phyloP scores from a whole-genome alignment of 2,888 invertebrate species.

The Notodonta ziczac region DNA sequence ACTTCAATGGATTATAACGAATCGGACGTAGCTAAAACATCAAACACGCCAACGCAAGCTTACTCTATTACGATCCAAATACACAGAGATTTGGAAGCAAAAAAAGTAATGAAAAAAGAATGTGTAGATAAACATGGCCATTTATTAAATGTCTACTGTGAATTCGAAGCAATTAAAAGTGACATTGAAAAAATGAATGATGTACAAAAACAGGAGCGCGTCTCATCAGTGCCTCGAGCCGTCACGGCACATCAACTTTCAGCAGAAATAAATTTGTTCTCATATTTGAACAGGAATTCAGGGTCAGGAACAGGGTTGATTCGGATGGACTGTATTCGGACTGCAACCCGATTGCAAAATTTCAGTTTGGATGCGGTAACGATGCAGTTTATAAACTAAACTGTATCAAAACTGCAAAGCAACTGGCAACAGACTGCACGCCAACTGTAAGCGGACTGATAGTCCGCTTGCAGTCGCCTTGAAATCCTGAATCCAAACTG shows the following conservation, averaged over 20 bases:
- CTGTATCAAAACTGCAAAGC: too few species aligned
- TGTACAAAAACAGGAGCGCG: conserved; percentile 44
- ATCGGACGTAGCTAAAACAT: conserved; percentile 24
- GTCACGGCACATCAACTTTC: conserved; percentile 57
- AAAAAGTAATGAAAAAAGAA: neutral
- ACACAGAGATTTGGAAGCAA: neutral
- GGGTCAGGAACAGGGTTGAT: too few species aligned
- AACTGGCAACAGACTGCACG: too few species aligned
- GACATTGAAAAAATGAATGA: conserved; percentile 61
- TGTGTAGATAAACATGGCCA: conserved; percentile 1
- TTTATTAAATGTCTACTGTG: conserved; percentile 20
- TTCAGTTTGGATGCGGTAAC: too few species aligned
- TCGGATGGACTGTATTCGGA: too few species aligned
- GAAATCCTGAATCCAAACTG: too few species aligned
- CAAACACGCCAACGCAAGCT: conserved; percentile 7
- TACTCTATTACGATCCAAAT: conserved; percentile 16
- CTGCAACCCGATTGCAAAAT: too few species aligned
- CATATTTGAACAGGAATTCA: conserved; percentile 24
- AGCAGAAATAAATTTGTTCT: conserved; percentile 54
- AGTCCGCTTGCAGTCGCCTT: too few species aligned
- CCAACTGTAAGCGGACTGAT: too few species aligned
- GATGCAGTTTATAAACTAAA: too few species aligned
- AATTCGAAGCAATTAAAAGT: conserved; percentile 52
- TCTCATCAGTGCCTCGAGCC: conserved; percentile 43
- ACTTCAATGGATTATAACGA: neutral